Base-by-base conservation (phyloP, 2,888 invertebrate species). In the Cataglyphis livida region DNA sequence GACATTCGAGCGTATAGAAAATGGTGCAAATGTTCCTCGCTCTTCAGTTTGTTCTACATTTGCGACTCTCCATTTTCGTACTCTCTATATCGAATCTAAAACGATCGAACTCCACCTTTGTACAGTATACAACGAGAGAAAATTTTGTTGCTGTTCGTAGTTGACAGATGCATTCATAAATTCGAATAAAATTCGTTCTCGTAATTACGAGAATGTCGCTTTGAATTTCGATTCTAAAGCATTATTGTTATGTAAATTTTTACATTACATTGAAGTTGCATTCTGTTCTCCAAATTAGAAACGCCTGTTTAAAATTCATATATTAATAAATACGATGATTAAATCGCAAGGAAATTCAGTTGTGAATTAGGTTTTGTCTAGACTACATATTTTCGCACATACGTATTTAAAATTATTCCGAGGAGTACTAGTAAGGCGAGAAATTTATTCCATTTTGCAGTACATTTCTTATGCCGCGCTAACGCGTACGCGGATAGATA, bases 31-130 rank as follows among this genome's bases (percentile, higher is more conserved):
- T 74, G 84, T 86, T 86, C 81, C 79, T 85, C 83, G 81, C 32
- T 35, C 25, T 48, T 71, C 66, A 68, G 82, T 87, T 88, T 82
- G 74, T 83, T 84, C 81, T 84, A 71, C 81, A 84, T 84, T 85
- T 74, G 81, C 85, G 28, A 79, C 79, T 74, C 81, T 15, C 51
- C 73, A 81, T 84, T 88, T 79, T 84, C 84, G 61, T 87, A 82
- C 84, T 85, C 73, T 87, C 81, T 64, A 65, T 18, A 51, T 62
- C 41, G 71, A 68, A 61, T 61, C 68, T 38, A 68, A 65, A 81
- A 65, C 81, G 65, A 57, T 35, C 25, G 21, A 59, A 81, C 75
- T 81, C 38, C 4, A 44, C 38, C 64, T 59, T 44, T 25, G 12
- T 48, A 25, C 44, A 64, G 32, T 35, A 35, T 78, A 85, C 84